Evolutionary conservation across 2,888 invertebrate species (phyloP), one percentile per base, ranked within the genome.

Genomic region (Lacanobia oleracea): DNA sequence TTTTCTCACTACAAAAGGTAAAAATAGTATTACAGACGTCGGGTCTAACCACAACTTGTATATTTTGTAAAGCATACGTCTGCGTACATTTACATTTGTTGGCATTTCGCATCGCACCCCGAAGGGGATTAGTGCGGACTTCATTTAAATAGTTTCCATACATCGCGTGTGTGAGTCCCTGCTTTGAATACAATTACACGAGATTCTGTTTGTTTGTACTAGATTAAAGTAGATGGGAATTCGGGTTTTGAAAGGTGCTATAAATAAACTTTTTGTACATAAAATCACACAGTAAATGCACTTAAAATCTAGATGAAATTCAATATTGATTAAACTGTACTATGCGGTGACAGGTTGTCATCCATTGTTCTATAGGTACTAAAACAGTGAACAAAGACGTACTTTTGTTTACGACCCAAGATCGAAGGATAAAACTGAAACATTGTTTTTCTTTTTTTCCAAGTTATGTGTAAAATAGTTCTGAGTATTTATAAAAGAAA

Each of bases 121-220:
- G 70, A 65, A 75, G 57, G 75, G 82, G 82, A 86, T 88, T 82
- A 84, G 78, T 79, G 70, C 71, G 74, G 81, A 77, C 77, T 86
- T 86, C 77, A 89, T 89, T 89, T 85, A 82, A 86, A 88, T 88
- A 86, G 86, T 86, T 85, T 79, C 59, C 33, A 57, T 65, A 65
- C n/a, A 76, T 57, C n/a, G 60, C 67, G 67, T 76, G 59, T 54
- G 43, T 75, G 74, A 54, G 81, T 62, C 61, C 71, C 65, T 62
- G 64, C 73, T 86, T 81, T 76, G 79, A 87, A 87, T 87, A 86
- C 84, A 85, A 85, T 88, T 88, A 64, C 60, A 83, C 66, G 69
- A 82, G 68, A 76, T 73, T 77, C 69, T 61, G 72, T 75, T 79
- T 72, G 65, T 70, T 72, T 81, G 59, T 62, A 59, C 50, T 43